phyloP scores from a whole-genome alignment of 2,888 invertebrate genomes.

The Eupsilia transversa region DNA sequence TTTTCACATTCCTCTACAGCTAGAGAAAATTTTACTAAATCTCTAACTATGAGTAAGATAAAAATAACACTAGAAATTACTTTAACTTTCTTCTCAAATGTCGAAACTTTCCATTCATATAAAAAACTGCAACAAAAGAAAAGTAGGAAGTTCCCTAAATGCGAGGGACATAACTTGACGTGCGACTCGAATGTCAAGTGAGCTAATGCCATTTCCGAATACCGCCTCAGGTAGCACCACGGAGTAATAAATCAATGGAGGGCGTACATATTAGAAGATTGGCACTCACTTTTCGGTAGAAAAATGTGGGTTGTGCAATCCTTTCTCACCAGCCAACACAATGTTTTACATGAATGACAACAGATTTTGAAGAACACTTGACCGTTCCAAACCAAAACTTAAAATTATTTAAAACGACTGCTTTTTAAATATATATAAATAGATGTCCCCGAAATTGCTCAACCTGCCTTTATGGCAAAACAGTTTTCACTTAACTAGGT shows the following conservation, averaged over 20 bases:
- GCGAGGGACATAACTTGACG: constrained; percentile 45
- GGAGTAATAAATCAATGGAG: constrained; percentile 15
- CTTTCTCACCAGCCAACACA: not conserved
- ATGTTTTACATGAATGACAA: not conserved
- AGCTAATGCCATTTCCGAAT: constrained; percentile 58
- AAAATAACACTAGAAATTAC: not conserved
- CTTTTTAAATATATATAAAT: not conserved
- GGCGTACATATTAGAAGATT: not conserved
- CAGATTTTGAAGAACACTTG: not conserved
- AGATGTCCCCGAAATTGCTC: no score
- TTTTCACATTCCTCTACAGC: not conserved
- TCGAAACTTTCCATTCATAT: constrained; percentile 6
- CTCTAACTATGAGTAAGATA: not conserved
- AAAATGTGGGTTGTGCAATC: no score
- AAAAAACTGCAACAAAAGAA: constrained; percentile 46
- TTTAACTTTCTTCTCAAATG: constrained; percentile 7
- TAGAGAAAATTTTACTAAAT: not conserved
- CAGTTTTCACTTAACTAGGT: not conserved
- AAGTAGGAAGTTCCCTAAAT: constrained; percentile 44
- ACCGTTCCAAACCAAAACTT: not conserved
- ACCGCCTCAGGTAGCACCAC: constrained; percentile 47
- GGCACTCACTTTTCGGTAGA: not conserved
- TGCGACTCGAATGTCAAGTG: constrained; percentile 61
- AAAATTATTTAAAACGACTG: not conserved
- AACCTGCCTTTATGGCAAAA: not conserved